Percentiles rank a stretch among this genome's conserved stretches.
Conservation (phyloP, 1,140 invertebrate species). For the Papilio helenus region DNA sequence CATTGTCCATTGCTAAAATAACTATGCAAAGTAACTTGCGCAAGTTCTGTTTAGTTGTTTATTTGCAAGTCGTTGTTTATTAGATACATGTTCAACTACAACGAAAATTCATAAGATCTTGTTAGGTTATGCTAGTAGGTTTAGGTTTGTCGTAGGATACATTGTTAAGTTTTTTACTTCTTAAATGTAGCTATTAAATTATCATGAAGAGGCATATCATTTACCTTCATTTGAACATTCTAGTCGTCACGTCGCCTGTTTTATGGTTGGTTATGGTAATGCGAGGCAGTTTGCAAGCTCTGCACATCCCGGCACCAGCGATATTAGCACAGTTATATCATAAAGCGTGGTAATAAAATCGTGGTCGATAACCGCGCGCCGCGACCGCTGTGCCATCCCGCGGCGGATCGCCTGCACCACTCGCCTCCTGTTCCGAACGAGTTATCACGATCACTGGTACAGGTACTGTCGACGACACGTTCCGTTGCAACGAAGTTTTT, state of each 20-base stretch:
- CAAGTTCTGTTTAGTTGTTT: background rate
- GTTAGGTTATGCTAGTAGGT: background rate
- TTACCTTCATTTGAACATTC: conserved; percentile 4
- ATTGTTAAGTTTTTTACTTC: background rate
- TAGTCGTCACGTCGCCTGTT: background rate
- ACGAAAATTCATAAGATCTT: background rate
- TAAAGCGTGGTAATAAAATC: conserved; percentile 20
- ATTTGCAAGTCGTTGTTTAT: background rate
- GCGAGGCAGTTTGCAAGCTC: background rate
- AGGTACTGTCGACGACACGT: background rate
- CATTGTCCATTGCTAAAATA: conserved; percentile 44
- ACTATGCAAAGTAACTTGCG: background rate
- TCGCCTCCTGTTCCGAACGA: background rate
- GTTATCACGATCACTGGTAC: background rate
- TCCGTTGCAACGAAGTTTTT: background rate
- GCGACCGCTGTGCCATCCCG: background rate
- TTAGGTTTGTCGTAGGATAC: background rate
- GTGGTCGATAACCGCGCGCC: conserved; percentile 4
- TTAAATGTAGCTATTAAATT: background rate
- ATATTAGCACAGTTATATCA: conserved; percentile 24
- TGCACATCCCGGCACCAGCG: background rate
- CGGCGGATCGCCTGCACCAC: conserved; percentile 1
- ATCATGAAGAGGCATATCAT: background rate
- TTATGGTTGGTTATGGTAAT: conserved; percentile 24
- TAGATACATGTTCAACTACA: background rate